A percentile compares a stretch with the other conserved stretches of the same genome.
phyloP scores from a whole-genome alignment of 2,888 invertebrate genomes.

The Mystacides longicornis region DNA sequence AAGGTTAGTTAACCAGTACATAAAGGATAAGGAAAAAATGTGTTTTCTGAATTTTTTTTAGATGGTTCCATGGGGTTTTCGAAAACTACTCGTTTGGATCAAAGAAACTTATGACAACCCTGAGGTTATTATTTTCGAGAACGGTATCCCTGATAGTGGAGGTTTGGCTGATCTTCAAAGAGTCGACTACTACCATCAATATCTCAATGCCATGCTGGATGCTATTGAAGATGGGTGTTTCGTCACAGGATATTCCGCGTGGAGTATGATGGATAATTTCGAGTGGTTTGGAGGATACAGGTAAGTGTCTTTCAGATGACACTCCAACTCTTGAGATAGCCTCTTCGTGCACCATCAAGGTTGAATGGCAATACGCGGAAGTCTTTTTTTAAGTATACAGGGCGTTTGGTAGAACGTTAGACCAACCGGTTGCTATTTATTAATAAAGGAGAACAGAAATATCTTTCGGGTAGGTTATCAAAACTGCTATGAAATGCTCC shows the following conservation, averaged over 20 bases:
- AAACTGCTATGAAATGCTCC: no score
- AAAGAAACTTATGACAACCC: constrained; percentile 53
- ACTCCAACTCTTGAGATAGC: no score
- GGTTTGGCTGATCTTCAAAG: constrained; percentile 43
- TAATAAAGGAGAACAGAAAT: no score
- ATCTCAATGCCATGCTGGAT: constrained; percentile 25
- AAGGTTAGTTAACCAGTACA: not conserved
- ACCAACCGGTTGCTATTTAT: no score
- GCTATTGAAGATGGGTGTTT: constrained; percentile 25
- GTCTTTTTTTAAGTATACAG: no score
- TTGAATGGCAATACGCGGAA: no score
- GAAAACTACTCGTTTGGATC: constrained; percentile 55
- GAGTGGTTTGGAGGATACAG: constrained; percentile 31
- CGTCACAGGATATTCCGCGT: constrained; percentile 27
- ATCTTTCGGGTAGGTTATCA: no score
- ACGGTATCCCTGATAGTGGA: constrained; percentile 48
- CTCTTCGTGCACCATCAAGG: no score
- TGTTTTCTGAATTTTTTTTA: constrained; percentile 30
- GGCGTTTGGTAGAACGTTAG: no score
- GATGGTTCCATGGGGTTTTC: constrained; percentile 61
- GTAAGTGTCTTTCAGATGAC: no score
- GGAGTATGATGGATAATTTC: constrained; percentile 32
- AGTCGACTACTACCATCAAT: constrained; percentile 44
- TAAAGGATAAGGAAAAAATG: no score
- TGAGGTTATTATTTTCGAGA: constrained; percentile 52